Evolutionary conservation across 2,113 vertebrate genomes (phyloP).

Genomic region (Misgurnus mizolepis): DNA sequence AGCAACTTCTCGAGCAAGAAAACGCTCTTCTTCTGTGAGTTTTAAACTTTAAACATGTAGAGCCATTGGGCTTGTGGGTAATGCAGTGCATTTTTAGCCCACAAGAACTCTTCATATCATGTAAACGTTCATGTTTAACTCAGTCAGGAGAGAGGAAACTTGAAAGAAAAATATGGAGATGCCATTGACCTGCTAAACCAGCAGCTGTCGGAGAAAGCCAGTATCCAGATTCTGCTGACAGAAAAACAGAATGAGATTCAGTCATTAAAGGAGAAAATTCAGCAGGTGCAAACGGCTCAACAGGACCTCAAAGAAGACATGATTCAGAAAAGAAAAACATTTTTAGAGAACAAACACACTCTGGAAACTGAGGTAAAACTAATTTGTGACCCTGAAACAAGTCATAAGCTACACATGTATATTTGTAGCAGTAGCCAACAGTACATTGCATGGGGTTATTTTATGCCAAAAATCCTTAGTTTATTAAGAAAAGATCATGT

Average conservation of each 20-base stretch:
- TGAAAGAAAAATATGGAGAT: constrained; percentile 47
- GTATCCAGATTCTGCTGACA: constrained; percentile 56
- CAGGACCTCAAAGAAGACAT: constrained; percentile 52
- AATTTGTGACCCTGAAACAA: too few relatives aligned
- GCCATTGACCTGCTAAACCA: constrained; percentile 63
- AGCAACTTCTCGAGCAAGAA: constrained; percentile 56
- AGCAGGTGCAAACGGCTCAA: constrained; percentile 4
- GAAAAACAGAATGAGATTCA: constrained; percentile 60
- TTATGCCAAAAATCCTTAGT: too few relatives aligned
- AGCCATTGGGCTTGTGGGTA: not conserved
- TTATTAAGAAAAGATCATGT: too few relatives aligned
- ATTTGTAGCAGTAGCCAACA: too few relatives aligned
- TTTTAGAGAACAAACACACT: constrained; percentile 53
- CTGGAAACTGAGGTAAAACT: constrained; percentile 54
- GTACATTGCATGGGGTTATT: too few relatives aligned
- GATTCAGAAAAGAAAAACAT: constrained; percentile 50
- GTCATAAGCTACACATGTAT: too few relatives aligned
- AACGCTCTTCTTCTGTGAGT: constrained; percentile 68
- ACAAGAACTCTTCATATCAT: not conserved
- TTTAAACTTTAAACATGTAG: not conserved
- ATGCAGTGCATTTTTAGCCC: not conserved
- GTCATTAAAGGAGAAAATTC: constrained; percentile 53
- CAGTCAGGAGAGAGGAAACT: constrained; percentile 62
- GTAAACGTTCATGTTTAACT: not conserved
- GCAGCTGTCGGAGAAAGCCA: constrained; percentile 62